A percentile compares a stretch with the other conserved stretches of the same genome.
Evolutionary conservation across 2,113 vertebrate genomes (phyloP).

Genomic region (Gambusia holbrooki): DNA sequence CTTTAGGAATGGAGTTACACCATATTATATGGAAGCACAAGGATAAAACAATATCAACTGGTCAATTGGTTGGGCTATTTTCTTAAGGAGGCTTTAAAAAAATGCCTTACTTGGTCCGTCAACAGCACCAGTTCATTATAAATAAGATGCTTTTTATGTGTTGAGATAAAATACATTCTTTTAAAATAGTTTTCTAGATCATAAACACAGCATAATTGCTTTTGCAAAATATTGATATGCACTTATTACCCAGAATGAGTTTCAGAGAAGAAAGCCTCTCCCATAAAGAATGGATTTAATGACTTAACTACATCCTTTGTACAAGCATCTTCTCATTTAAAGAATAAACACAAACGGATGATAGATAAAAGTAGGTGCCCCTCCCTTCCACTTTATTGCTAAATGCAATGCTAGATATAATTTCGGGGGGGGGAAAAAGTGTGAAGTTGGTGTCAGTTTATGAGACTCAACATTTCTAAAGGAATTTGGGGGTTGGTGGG

Average conservation of each 20-base stretch:
- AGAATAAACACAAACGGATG: background rate
- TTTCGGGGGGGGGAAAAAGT: no score
- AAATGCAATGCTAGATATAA: background rate
- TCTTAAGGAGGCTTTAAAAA: background rate
- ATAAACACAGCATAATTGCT: background rate
- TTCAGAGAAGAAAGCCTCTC: background rate
- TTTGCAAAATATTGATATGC: background rate
- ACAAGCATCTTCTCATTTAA: background rate
- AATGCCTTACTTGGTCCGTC: background rate
- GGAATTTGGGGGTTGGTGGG: background rate
- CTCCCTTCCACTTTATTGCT: no score
- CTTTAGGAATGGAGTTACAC: background rate
- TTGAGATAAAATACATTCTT: background rate
- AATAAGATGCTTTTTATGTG: background rate
- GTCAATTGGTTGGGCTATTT: background rate
- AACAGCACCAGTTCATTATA: background rate
- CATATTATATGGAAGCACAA: background rate
- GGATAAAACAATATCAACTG: background rate
- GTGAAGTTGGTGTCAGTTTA: background rate
- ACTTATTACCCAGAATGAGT: background rate
- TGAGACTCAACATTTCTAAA: background rate
- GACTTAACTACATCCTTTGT: background rate
- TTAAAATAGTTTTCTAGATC: background rate
- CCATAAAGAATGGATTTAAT: background rate
- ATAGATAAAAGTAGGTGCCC: background rate